A percentile compares a stretch with the other conserved stretches of the same genome.
Conservation (phyloP, 2,797 vertebrate genomes). For the Cichlasoma orientale region DNA sequence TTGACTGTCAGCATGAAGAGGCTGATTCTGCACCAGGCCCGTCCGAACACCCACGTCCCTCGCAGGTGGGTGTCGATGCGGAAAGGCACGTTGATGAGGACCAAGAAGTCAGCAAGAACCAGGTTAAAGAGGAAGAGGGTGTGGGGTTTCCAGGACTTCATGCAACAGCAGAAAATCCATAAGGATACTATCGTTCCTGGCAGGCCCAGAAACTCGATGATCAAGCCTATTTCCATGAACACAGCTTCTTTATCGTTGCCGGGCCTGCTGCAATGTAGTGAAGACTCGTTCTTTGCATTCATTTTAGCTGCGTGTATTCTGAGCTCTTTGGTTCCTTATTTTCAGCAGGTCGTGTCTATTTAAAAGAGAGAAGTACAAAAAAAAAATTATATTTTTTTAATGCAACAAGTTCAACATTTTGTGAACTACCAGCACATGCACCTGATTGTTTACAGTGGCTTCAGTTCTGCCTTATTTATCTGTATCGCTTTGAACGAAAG, state of each 20-base stretch:
- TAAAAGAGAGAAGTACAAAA: neutral
- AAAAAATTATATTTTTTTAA: neutral
- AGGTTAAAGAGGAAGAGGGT: constrained; percentile 77
- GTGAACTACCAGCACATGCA: neutral
- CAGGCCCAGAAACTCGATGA: constrained; percentile 77
- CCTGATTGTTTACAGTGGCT: neutral
- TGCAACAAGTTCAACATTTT: neutral
- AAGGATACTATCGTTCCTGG: constrained; percentile 69
- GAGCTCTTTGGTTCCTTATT: neutral
- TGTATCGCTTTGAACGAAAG: neutral
- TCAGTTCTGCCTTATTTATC: neutral
- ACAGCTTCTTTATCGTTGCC: neutral
- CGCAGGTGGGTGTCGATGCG: constrained; percentile 63
- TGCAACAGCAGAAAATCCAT: constrained; percentile 78
- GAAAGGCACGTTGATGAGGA: constrained; percentile 78
- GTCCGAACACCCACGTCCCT: constrained; percentile 62
- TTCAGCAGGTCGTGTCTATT: neutral
- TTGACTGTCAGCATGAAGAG: constrained; percentile 80
- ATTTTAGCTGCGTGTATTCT: neutral
- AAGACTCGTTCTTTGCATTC: neutral
- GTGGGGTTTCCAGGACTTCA: constrained; percentile 72
- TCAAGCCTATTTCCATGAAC: constrained; percentile 67
- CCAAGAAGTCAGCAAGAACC: constrained; percentile 78
- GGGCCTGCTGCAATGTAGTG: neutral
- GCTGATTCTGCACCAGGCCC: constrained; percentile 63